Evolutionary conservation across 2,113 vertebrate genomes (phyloP).

Genomic region (Amblyopsis rosae): DNA sequence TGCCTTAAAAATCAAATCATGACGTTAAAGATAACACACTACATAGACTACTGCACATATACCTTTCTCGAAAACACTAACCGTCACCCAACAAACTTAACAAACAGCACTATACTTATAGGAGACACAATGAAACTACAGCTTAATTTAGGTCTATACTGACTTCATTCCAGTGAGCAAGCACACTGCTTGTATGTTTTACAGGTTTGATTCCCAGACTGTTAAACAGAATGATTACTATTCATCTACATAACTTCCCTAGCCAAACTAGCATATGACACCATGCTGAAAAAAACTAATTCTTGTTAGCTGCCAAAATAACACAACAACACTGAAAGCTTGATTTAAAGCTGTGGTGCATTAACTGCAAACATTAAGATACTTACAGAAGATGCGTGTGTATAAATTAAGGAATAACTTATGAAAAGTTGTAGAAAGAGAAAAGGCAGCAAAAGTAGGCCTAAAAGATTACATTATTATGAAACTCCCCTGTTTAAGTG

Average conservation of each 20-base stretch:
- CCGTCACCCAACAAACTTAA: neutral
- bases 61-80: neutral
- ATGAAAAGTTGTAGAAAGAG: too few species aligned
- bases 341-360: neutral
- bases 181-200: neutral
- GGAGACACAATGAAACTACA: neutral
- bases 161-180: neutral
- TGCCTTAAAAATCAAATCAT: too few species aligned
- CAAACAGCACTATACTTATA: neutral
- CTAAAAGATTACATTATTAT: too few species aligned
- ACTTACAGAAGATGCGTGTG: neutral
- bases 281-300: neutral
- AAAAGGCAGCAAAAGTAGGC: too few species aligned
- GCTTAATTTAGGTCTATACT: too few species aligned
- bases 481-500: too few species aligned
- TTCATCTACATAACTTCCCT: slow-evolving; percentile 2
- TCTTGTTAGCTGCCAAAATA: slow-evolving; percentile 5
- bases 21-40: too few species aligned
- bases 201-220: neutral
- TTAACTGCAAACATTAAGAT: neutral
- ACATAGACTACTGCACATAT: too few species aligned
- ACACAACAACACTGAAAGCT: neutral
- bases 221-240: neutral
- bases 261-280: neutral
- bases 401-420: too few species aligned